A percentile compares a stretch with the other conserved stretches of the same genome.
Conservation (phyloP, 1,140 invertebrate species). For the Bombus pyrosoma region DNA sequence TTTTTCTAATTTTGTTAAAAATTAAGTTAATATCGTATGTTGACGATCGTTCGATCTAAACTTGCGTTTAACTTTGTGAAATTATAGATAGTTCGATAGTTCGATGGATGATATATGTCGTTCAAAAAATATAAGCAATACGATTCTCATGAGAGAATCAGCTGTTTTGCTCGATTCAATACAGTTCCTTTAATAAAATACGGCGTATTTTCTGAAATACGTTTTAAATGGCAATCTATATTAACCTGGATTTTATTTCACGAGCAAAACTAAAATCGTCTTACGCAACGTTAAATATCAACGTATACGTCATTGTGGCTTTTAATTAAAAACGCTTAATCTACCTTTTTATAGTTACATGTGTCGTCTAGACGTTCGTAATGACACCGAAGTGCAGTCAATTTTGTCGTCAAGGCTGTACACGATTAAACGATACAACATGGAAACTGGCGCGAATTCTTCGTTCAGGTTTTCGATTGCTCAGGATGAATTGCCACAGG, state of each 20-base stretch:
- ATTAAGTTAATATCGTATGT: background rate
- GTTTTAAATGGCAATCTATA: background rate
- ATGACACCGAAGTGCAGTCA: constrained; percentile 78
- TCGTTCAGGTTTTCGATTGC: constrained; percentile 78
- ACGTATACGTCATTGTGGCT: background rate
- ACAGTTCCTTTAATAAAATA: too few species aligned
- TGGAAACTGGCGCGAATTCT: constrained; percentile 76
- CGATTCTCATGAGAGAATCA: too few species aligned
- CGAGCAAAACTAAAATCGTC: background rate
- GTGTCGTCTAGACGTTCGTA: constrained; percentile 82
- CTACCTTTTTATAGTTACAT: constrained; percentile 80
- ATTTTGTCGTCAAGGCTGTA: constrained; percentile 83
- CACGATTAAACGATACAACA: constrained; percentile 82
- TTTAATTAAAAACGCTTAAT: constrained; percentile 33
- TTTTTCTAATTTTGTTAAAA: background rate
- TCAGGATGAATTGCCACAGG: constrained; percentile 69
- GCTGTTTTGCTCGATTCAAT: too few species aligned
- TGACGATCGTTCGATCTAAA: too few species aligned
- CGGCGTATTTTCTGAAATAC: background rate
- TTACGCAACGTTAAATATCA: background rate
- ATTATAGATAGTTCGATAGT: too few species aligned
- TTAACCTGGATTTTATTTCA: background rate
- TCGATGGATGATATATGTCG: too few species aligned
- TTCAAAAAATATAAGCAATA: too few species aligned
- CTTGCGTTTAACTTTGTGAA: too few species aligned